Evolutionary conservation across 2,888 invertebrate species (phyloP), one percentile per base, ranked within the genome.

Genomic region (Anarsia innoxiella): DNA sequence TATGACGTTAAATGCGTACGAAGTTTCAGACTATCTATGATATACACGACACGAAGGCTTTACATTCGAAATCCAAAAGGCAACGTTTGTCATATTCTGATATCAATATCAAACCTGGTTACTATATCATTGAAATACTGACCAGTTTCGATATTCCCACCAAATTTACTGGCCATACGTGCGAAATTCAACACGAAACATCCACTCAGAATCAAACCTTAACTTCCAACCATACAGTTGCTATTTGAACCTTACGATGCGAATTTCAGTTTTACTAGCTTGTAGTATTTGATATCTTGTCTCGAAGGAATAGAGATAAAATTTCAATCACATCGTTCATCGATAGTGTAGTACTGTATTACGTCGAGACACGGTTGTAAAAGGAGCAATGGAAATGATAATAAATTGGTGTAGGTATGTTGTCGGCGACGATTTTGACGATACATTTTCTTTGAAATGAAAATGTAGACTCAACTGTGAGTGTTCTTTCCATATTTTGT

Each of bases 101-200:
- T 64, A 68, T 66, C 62, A 66, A 65, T 67, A 65, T 54, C 52
- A 37, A 39, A n/a, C 46, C 45, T 51, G 53, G 56, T 50, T 50
- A 58, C 52, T 66, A 70, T 70, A 65, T 70, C 61, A 73, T 59
- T 57, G 61, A 59, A 70, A 69, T 57, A 64, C 57, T 60, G 59
- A 66, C 56, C 59, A 52, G 55, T 55, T 49, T 50, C 51, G 53
- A 60, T 54, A 49, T 51, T 59, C 56, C 59, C 55, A 54, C 54
- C 45, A 46, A 66, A 71, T 71, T 70, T 66, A 71, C 67, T 59
- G 64, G 57, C 61, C 66, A 55, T 51, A 66, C 68, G 60, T 61
- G 65, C 44, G 31, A 45, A 40, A 48, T 39, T 38, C 37, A n/a
- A n/a, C n/a, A n/a, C n/a, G n/a, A n/a, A n/a, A n/a, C n/a, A n/a